phyloP scores from a whole-genome alignment of 1,140 invertebrate species.

The Phymastichus coffea region DNA sequence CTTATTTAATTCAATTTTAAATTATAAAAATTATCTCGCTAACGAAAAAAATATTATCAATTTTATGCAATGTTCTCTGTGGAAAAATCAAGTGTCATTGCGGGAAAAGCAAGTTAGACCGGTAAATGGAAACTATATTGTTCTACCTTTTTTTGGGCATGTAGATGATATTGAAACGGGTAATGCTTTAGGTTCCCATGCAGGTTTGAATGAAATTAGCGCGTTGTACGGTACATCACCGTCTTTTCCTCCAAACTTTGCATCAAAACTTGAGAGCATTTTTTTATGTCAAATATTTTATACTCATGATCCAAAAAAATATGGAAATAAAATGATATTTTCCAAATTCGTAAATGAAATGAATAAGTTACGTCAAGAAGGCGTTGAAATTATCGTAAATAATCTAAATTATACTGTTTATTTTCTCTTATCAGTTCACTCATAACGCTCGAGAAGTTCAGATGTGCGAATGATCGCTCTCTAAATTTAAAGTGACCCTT shows the following conservation, averaged over 20 bases:
- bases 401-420: no score
- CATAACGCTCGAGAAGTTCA: no score
- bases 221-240: conserved; percentile 17
- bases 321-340: conserved; percentile 22
- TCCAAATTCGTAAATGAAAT: conserved; percentile 20
- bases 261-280: no score
- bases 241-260: no score
- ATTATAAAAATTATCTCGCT: conserved; percentile 7
- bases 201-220: conserved; percentile 15
- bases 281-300: conserved; percentile 6
- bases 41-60: background rate
- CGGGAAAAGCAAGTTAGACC: no score
- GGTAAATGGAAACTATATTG: conserved; percentile 7
- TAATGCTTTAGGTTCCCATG: conserved; percentile 20
- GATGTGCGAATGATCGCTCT: no score
- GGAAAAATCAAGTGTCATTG: conserved; percentile 9
- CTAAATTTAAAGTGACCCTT: no score
- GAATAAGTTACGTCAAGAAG: conserved; percentile 25
- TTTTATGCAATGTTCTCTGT: conserved; percentile 10
- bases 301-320: conserved; percentile 16
- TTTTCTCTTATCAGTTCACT: no score
- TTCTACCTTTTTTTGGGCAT: conserved; percentile 27
- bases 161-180: conserved; percentile 25
- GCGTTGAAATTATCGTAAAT: background rate
- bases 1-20: conserved; percentile 4